Conservation (phyloP, 2,888 invertebrate species). For the Cheilosia vulpina region DNA sequence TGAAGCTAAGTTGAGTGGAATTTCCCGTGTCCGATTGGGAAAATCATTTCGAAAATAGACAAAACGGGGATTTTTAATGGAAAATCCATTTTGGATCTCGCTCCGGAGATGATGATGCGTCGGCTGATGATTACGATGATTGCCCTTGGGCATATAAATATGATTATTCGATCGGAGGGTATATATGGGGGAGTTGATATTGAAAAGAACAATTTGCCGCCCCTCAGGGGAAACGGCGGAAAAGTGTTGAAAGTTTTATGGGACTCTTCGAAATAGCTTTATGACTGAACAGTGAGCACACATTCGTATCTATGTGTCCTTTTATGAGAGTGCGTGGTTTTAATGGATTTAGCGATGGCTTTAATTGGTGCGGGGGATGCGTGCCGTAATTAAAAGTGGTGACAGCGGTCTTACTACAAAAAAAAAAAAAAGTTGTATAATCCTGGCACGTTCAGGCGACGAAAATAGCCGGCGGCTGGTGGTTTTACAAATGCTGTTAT, state of each 20-base stretch:
- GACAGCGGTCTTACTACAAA: constrained; percentile 52
- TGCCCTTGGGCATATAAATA: constrained; percentile 48
- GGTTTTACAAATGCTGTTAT: background rate
- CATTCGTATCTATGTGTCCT: constrained; percentile 43
- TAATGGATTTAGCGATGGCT: constrained; percentile 65
- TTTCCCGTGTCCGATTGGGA: constrained; percentile 70
- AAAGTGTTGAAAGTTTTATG: constrained; percentile 68
- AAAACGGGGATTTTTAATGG: constrained; percentile 59
- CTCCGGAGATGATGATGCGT: constrained; percentile 7
- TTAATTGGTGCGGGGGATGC: constrained; percentile 62
- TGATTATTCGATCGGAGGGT: constrained; percentile 32
- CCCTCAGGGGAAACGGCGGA: constrained; percentile 10
- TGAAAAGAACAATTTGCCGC: constrained; percentile 7
- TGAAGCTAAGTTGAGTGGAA: constrained; percentile 59
- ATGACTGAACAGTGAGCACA: constrained; percentile 13
- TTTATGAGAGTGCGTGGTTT: constrained; percentile 64
- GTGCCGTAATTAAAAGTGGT: constrained; percentile 66
- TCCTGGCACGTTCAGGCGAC: constrained; percentile 57
- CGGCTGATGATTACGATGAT: constrained; percentile 28
- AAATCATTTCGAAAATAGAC: constrained; percentile 65
- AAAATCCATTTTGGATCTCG: constrained; percentile 50
- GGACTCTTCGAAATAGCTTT: constrained; percentile 60
- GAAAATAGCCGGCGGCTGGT: constrained; percentile 9
- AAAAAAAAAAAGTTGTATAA: constrained; percentile 24
- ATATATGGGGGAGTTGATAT: constrained; percentile 3